Percentiles rank a stretch among this genome's conserved stretches.
Evolutionary conservation across 2,113 vertebrate species (phyloP).

Genomic region (Phrynosoma blainvillii): DNA sequence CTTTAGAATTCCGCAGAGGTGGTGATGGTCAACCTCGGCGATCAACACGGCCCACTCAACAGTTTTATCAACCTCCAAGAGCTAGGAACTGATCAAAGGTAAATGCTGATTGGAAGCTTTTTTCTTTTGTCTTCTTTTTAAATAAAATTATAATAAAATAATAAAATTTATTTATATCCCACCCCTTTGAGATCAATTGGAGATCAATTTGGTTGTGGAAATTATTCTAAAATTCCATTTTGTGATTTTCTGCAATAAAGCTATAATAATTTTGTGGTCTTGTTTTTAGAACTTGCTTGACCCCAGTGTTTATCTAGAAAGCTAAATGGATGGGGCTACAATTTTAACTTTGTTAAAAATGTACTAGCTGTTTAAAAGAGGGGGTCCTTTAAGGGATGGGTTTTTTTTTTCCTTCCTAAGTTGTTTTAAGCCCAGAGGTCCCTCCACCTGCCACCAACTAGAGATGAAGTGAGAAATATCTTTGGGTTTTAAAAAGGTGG

Average conservation of each 20-base stretch:
- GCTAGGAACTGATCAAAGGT: constrained; percentile 89
- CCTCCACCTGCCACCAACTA: too few relatives aligned
- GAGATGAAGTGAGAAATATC: too few relatives aligned
- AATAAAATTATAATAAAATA: too few relatives aligned
- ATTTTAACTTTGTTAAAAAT: background rate
- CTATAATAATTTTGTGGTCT: background rate
- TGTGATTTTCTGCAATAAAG: background rate
- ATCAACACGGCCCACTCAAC: constrained; percentile 91
- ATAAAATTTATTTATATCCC: too few relatives aligned
- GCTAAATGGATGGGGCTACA: background rate
- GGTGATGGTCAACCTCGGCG: constrained; percentile 93
- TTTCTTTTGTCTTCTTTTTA: too few relatives aligned
- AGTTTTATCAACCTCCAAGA: constrained; percentile 96
- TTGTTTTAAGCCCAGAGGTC: too few relatives aligned
- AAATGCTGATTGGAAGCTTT: constrained; percentile 27
- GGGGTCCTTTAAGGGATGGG: too few relatives aligned
- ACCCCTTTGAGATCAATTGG: too few relatives aligned
- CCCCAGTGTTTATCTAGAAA: background rate
- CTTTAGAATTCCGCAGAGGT: constrained; percentile 92
- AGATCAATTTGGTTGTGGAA: background rate
- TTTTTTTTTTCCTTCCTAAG: too few relatives aligned
- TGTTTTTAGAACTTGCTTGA: background rate
- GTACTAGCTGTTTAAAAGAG: background rate
- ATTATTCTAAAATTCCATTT: background rate
- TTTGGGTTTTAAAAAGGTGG: too few relatives aligned